Base-by-base conservation (phyloP, 2,888 invertebrate genomes). In the Macrophya annulata region DNA sequence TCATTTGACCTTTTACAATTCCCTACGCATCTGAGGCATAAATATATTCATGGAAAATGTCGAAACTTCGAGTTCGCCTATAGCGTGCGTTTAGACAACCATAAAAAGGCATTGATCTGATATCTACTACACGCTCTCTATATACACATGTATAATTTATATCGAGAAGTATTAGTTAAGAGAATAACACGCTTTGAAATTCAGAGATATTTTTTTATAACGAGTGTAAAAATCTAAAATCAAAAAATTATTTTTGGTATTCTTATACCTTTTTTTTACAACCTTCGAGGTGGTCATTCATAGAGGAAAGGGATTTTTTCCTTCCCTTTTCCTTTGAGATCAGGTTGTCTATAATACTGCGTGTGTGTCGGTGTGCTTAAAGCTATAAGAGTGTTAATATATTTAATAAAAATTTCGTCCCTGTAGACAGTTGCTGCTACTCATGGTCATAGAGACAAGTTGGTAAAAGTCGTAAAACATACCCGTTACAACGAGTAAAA, bases 11-110 rank as follows among this genome's bases (percentile, higher is more conserved):
- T 81, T 81, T 81, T 25, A 81, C 81, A 40, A 81, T 62, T 62
- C 81, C 81, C 40, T 81, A 81, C 81, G 81, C 59, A 79, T 51
- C 21, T 55, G 17, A 81, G 43, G 59, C 62, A 59, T 81, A 15
- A 43, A 81, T 43, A 62, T 62, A 81, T 81, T 81, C 81, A 81
- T 81, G 81, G 43, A 62, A 62, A 37, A 81, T 81, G 40, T 81
- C 62, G 81, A 81, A 81, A 81, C 62, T 81, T 43, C 43, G 74
- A 74, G 74, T 74, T 45, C 45, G 74, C 43, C 21, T 74, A n/a
- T 74, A n/a, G 74, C 74, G 8, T n/a, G 74, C 43, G 45, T 74
- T 43, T 45, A 43, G 37, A 48, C 51, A 51, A 40, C 77, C 55
- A 51, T 77, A 51, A 77, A 55, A 77, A 77, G 55, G 77, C 51